Evolutionary conservation across 2,888 invertebrate genomes (phyloP), one percentile per base, ranked within the genome.

Genomic region (Stenodera caucasica): DNA sequence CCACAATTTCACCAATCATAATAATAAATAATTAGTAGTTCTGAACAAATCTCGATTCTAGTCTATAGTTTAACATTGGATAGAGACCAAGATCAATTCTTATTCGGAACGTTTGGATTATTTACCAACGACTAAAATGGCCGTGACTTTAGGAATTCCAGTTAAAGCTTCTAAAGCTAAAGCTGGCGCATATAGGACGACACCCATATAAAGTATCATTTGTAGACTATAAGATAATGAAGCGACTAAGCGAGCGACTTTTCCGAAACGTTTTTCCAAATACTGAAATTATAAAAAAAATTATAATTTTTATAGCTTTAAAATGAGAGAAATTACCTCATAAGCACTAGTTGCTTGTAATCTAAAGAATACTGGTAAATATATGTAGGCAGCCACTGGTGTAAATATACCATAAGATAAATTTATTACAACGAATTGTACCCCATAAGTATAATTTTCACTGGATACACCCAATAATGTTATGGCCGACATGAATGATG

Each of bases 151-250:
- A 63, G 87, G 86, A 7, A 93, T 81, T n/a, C 92, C 92, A 1
- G 93, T 93, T 30, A 94, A 89, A 1, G 96, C 88, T 78, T 92
- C 91, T 18, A 98, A 79, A 0, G 96, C 96, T 67, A 98, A 83
- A 0, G 97, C 91, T 1, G 98, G 97, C 0, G 97, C 96, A 78
- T 94, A 98, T 8, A 98, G 81, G 15, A 96, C 97, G 70, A 98
- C 91, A 0, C 96, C 92, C 84, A 92, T 93, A 72, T 94, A 94
- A 18, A 94, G 82, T 69, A 95, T 86, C 90, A 96, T 92, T 82
- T 98, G 97, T 45, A 94, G 72, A 56, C 92, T 90, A 75, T 95
- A 97, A 0, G 91, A 89, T 55, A 94, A 73, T 2, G 96, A 94
- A 0, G 94, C 95, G 18, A 88, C 80, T 65, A 91, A 80, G 71